phyloP scores from a whole-genome alignment of 2,888 invertebrate species.

The Epiperipatus broadwayi region DNA sequence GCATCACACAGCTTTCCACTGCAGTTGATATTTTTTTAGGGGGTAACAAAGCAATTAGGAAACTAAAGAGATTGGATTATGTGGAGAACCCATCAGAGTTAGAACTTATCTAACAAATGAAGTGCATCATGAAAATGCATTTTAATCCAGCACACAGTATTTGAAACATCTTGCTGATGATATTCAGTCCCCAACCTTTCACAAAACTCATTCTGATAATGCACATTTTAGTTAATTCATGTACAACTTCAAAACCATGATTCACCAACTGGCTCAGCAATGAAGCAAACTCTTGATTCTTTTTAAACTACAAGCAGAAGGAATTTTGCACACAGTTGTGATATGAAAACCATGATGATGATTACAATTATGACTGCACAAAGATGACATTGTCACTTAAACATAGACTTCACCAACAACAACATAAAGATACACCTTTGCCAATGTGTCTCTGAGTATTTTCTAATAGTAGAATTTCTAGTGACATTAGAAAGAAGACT shows the following conservation, averaged over 20 bases:
- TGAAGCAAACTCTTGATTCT: conserved; percentile 91
- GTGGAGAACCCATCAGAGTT: conserved; percentile 94
- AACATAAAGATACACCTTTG: conserved; percentile 70
- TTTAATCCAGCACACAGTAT: conserved; percentile 99
- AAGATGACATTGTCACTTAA: conserved; percentile 92
- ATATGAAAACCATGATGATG: conserved; percentile 97
- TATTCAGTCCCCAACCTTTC: conserved; percentile 99
- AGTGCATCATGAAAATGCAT: conserved; percentile 92
- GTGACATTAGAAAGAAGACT: too few relatives aligned
- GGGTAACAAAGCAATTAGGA: too few relatives aligned
- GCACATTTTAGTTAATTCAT: conserved; percentile 97
- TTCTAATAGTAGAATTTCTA: too few relatives aligned
- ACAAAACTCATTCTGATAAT: conserved; percentile 98
- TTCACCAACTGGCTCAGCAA: conserved; percentile 87
- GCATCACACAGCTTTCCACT: too few relatives aligned
- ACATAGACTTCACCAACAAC: conserved; percentile 92
- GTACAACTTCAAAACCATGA: conserved; percentile 95
- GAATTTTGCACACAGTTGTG: conserved; percentile 96
- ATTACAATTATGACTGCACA: conserved; percentile 94
- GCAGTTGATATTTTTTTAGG: too few relatives aligned
- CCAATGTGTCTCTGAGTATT: too few relatives aligned
- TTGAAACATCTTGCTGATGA: conserved; percentile 94
- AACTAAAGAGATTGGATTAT: conserved; percentile 86
- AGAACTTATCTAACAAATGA: conserved; percentile 94
- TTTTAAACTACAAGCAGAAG: conserved; percentile 84